A percentile compares a stretch with the other conserved stretches of the same genome.
phyloP scores from a whole-genome alignment of 2,797 vertebrate genomes.

The Spinus olivaceus region DNA sequence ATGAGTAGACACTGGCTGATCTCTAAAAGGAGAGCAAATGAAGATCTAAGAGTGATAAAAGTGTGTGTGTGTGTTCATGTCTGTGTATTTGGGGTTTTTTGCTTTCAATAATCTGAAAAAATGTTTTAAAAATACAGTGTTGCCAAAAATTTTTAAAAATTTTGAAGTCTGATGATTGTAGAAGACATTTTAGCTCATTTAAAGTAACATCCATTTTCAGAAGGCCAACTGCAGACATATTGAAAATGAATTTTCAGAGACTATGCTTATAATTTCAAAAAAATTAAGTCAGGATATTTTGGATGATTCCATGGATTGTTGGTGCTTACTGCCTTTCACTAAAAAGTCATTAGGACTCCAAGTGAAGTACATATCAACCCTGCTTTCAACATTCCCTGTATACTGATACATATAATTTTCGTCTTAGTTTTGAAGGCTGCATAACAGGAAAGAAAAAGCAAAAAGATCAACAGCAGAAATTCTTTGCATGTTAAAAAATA shows the following conservation, averaged over 20 bases:
- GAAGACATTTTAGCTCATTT: not conserved
- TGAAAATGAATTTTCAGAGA: not conserved
- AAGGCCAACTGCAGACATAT: not conserved
- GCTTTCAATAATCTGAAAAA: not conserved
- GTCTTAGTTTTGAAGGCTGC: not conserved
- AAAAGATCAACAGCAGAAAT: not conserved
- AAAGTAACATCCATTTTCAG: not conserved
- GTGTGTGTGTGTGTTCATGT: not conserved
- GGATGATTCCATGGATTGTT: not conserved
- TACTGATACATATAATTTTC: not conserved
- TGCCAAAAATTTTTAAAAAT: not conserved
- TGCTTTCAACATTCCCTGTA: not conserved
- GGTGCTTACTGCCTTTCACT: not conserved
- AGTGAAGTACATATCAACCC: not conserved
- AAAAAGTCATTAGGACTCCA: not conserved
- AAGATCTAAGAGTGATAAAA: not conserved
- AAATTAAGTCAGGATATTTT: no score
- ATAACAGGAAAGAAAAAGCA: not conserved
- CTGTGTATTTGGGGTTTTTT: not conserved
- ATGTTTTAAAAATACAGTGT: fast-evolving
- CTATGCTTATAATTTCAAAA: no score
- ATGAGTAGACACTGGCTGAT: not conserved
- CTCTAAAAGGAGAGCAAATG: not conserved
- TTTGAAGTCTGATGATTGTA: not conserved
- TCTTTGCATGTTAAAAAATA: not conserved